Evolutionary conservation across 2,888 invertebrate genomes (phyloP).

Genomic region (Gandaritis pyraliata): DNA sequence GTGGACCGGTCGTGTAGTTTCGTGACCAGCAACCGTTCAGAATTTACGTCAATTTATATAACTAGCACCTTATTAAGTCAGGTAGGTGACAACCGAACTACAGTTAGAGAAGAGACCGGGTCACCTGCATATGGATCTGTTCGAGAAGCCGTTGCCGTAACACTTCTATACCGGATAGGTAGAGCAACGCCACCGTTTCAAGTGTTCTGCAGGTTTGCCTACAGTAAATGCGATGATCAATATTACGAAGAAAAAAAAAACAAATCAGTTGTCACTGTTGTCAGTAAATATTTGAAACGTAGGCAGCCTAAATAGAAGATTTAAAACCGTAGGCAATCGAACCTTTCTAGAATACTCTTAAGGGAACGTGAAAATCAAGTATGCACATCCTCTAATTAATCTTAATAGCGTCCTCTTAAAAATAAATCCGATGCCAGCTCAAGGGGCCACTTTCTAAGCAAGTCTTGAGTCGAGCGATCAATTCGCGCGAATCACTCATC

Average conservation of each 20-base stretch:
- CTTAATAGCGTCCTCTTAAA: slow-evolving; percentile 63
- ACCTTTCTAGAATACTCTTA: slow-evolving; percentile 2
- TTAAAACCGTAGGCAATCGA: not conserved
- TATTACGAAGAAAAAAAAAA: not conserved
- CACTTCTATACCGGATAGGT: slow-evolving; percentile 63
- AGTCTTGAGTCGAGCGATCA: slow-evolving; percentile 73
- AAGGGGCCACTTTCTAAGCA: slow-evolving; percentile 77
- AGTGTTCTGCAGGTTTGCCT: slow-evolving; percentile 5
- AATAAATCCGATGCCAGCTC: slow-evolving; percentile 62
- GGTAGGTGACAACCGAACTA: slow-evolving; percentile 72
- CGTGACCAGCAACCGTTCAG: slow-evolving; percentile 56
- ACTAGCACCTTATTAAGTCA: slow-evolving; percentile 71
- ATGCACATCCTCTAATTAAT: slow-evolving; percentile 69
- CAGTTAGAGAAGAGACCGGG: slow-evolving; percentile 78
- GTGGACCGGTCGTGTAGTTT: slow-evolving; percentile 54
- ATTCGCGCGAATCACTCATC: slow-evolving; percentile 79
- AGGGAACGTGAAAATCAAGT: slow-evolving; percentile 2
- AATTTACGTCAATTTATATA: slow-evolving; percentile 76
- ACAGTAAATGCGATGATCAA: not conserved
- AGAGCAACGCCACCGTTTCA: slow-evolving; percentile 11
- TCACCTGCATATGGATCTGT: slow-evolving; percentile 69
- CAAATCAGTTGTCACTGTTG: not conserved
- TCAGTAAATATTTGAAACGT: not conserved
- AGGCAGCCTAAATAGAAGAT: not conserved
- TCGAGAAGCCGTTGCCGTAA: slow-evolving; percentile 61